Percentiles rank a stretch among this genome's conserved stretches.
phyloP scores from a whole-genome alignment of 2,888 invertebrate species.

The Andrena trimmerana region DNA sequence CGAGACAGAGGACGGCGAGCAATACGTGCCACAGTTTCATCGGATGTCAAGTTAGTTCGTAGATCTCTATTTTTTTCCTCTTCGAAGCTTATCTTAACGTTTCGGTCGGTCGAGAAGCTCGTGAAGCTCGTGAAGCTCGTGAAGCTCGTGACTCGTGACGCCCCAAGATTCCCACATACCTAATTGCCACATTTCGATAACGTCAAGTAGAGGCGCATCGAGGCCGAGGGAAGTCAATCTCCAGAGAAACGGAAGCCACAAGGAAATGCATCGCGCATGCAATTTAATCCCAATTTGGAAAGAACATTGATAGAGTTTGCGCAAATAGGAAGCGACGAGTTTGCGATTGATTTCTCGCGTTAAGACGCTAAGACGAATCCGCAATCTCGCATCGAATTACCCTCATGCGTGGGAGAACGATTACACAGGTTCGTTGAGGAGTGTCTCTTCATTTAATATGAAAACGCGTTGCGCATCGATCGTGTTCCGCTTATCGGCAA shows the following conservation, averaged over 20 bases:
- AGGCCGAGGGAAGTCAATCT: constrained; percentile 71
- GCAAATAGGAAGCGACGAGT: constrained; percentile 18
- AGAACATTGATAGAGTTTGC: constrained; percentile 20
- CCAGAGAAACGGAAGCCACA: constrained; percentile 66
- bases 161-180: neutral
- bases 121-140: no score
- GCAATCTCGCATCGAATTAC: neutral
- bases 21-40: constrained; percentile 86
- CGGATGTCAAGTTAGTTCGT: constrained; percentile 75
- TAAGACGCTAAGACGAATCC: no score
- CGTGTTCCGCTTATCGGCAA: neutral
- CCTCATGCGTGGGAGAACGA: no score
- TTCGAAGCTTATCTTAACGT: no score
- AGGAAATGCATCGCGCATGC: constrained; percentile 74
- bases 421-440: no score
- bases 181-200: constrained; percentile 23
- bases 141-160: no score
- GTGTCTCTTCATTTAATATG: neutral
- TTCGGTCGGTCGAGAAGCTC: no score
- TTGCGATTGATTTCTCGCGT: neutral
- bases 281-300: constrained; percentile 44
- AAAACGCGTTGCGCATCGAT: neutral
- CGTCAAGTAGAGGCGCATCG: constrained; percentile 20
- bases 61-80: neutral
- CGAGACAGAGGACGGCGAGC: constrained; percentile 86